phyloP scores from a whole-genome alignment of 1,140 invertebrate genomes.

The Dicyema japonicum region DNA sequence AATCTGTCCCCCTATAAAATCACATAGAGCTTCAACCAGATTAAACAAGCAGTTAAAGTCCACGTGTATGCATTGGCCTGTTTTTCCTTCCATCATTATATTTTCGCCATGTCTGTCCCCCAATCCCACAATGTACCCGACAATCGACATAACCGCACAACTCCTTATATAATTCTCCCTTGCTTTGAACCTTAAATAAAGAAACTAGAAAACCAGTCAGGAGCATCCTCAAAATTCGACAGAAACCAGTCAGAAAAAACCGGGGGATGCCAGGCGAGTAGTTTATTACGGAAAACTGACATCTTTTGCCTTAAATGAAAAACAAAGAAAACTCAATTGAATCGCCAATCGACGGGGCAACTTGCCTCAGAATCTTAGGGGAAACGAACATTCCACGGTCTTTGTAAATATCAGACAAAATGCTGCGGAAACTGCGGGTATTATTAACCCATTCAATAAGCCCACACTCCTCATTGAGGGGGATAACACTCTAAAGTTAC shows the following conservation, averaged over 20 bases:
- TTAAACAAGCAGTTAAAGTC: conserved; percentile 95
- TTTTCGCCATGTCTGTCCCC: conserved; percentile 93
- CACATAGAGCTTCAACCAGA: conserved; percentile 28
- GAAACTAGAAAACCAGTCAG: conserved; percentile 32
- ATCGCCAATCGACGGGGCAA: not conserved
- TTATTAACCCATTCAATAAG: conserved; percentile 75
- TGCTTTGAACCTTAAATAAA: conserved; percentile 25
- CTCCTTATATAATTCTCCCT: conserved; percentile 51
- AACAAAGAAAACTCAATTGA: conserved; percentile 3
- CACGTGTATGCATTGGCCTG: conserved; percentile 69
- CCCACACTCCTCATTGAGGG: conserved; percentile 64
- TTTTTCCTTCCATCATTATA: conserved; percentile 55
- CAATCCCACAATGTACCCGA: conserved; percentile 74
- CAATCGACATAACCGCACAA: conserved; percentile 80
- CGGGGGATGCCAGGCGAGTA: conserved; percentile 40
- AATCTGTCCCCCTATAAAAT: conserved; percentile 39
- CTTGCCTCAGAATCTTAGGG: not conserved
- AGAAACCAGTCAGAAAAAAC: conserved; percentile 64
- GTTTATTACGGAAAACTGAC: conserved; percentile 32
- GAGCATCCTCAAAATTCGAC: conserved; percentile 48
- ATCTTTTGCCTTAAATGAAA: conserved; percentile 25
- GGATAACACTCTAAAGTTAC: conserved; percentile 33
- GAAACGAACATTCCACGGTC: conserved; percentile 21
- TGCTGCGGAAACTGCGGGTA: conserved; percentile 36
- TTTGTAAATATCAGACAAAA: conserved; percentile 35